Evolutionary conservation across 1,140 invertebrate species (phyloP).

Genomic region (Ceratina japonica): DNA sequence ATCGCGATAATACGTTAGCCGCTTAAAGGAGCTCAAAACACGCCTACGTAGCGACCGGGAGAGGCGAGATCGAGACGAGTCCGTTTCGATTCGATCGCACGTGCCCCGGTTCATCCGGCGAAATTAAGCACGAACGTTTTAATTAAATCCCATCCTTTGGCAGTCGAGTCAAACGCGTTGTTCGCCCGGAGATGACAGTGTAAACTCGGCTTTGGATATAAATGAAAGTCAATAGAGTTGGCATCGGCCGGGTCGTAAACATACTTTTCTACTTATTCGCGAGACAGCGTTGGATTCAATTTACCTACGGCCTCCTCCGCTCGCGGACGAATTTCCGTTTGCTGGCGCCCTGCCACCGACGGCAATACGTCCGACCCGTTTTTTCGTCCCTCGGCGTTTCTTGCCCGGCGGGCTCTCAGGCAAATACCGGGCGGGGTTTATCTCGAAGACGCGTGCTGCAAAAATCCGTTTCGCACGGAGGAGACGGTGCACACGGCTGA

Average conservation of each 20-base stretch:
- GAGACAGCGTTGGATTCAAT: conserved; percentile 71
- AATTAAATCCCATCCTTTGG: no score
- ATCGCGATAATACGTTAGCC: conserved; percentile 17
- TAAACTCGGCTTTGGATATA: background rate
- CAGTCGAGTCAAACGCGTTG: no score
- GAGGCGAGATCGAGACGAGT: background rate
- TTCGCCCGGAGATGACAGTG: no score
- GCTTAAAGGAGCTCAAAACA: background rate
- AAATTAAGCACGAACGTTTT: no score
- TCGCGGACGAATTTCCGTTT: conserved; percentile 52
- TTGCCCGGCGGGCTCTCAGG: conserved; percentile 44
- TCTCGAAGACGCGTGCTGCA: conserved; percentile 27
- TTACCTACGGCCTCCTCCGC: conserved; percentile 68
- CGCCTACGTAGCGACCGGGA: background rate
- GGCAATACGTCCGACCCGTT: conserved; percentile 58
- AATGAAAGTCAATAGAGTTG: conserved; percentile 47
- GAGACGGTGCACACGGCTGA: conserved; percentile 17
- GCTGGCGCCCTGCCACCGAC: conserved; percentile 64
- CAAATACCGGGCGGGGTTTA: conserved; percentile 55
- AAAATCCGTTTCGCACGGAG: conserved; percentile 19
- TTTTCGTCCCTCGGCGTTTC: conserved; percentile 14
- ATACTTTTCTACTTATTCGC: conserved; percentile 68
- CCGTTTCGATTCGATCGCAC: no score
- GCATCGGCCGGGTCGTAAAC: conserved; percentile 66
- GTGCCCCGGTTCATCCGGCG: no score